Evolutionary conservation across 1,140 invertebrate genomes (phyloP).

Genomic region (Drosophila repletoides): DNA sequence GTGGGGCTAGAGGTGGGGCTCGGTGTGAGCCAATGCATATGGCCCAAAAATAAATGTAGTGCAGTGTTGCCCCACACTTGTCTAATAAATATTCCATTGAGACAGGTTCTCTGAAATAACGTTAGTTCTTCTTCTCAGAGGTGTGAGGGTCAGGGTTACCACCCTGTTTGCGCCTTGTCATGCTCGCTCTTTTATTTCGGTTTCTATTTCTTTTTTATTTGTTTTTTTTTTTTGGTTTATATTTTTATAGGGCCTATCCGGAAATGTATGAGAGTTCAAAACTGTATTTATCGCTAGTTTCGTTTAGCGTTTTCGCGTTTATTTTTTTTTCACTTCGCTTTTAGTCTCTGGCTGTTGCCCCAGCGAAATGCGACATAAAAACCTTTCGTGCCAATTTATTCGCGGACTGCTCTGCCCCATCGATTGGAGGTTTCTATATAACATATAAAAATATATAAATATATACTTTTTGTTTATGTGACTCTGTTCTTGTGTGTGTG

Average conservation of each 20-base stretch:
- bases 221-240: no score
- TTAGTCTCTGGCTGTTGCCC: conserved; percentile 38
- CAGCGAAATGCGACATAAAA: conserved; percentile 57
- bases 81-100: conserved; percentile 57
- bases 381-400: conserved; percentile 62
- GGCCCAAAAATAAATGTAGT: background rate
- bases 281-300: conserved; percentile 50
- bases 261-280: conserved; percentile 35
- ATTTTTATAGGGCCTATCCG: conserved; percentile 28
- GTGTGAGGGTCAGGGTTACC: conserved; percentile 20
- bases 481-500: conserved; percentile 1
- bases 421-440: conserved; percentile 48
- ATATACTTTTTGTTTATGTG: background rate
- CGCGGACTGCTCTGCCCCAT: conserved; percentile 58
- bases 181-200: background rate
- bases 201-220: no score
- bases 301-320: no score
- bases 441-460: background rate
- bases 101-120: conserved; percentile 40
- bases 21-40: conserved; percentile 21
- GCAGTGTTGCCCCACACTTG: conserved; percentile 30
- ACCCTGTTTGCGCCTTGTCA: background rate
- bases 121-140: conserved; percentile 3
- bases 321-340: no score
- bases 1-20: background rate